Conservation (phyloP, 2,113 vertebrate genomes). For the Phaetusa simplex region DNA sequence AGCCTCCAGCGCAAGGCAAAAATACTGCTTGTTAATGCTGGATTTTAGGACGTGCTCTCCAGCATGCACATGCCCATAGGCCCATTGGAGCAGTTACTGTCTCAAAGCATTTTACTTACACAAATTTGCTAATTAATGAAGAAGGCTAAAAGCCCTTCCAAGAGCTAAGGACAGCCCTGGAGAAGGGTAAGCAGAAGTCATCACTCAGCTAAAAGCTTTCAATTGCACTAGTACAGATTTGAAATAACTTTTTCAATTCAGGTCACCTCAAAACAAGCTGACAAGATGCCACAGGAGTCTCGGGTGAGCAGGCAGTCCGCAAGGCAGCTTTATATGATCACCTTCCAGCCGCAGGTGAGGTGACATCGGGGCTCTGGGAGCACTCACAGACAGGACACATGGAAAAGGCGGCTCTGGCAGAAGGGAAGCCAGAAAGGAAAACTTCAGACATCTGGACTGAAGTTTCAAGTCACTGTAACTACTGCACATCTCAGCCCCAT, state of each 20-base stretch:
- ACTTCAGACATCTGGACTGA: not conserved
- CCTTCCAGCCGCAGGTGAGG: fast-evolving
- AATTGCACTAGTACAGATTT: not conserved
- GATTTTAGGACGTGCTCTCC: not conserved
- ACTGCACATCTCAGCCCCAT: not conserved
- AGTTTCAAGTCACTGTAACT: not conserved
- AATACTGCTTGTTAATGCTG: not conserved
- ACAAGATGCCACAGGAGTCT: fast-evolving
- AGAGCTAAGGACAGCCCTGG: not conserved
- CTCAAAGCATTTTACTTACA: not conserved
- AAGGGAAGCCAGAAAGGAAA: not conserved
- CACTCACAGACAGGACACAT: not conserved
- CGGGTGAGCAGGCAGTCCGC: fast-evolving
- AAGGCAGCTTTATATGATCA: not conserved
- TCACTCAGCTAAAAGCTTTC: not conserved
- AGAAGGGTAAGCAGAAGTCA: not conserved
- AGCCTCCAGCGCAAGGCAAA: not conserved
- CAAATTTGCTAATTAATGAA: not conserved
- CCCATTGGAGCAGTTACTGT: not conserved
- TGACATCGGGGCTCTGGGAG: fast-evolving
- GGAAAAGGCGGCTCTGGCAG: not conserved
- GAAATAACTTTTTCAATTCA: not conserved
- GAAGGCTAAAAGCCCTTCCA: not conserved
- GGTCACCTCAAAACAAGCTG: not conserved
- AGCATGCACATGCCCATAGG: fast-evolving